phyloP scores from a whole-genome alignment of 1,140 invertebrate genomes.

The Melipona quadrifasciata region DNA sequence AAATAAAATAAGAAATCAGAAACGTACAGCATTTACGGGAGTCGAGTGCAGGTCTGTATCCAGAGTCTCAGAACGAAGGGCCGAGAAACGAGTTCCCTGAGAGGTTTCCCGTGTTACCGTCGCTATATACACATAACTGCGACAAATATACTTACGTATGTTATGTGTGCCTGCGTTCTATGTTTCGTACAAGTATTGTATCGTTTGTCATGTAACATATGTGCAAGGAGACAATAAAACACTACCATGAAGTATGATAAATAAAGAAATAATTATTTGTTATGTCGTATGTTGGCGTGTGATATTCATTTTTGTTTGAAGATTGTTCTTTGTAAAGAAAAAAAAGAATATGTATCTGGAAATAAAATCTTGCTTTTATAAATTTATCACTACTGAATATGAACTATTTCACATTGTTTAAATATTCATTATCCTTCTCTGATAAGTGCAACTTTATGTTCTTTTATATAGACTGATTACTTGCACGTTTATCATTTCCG shows the following conservation, averaged over 20 bases:
- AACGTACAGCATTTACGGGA: background rate
- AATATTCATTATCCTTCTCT: too few relatives aligned
- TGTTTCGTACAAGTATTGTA: constrained; percentile 14
- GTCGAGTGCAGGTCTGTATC: constrained; percentile 23
- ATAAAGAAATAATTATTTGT: background rate
- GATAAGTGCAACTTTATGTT: too few relatives aligned
- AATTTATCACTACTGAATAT: too few relatives aligned
- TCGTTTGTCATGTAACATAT: background rate
- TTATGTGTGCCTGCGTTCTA: constrained; percentile 19
- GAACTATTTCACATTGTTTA: too few relatives aligned
- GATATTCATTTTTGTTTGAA: too few relatives aligned
- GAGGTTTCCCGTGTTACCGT: constrained; percentile 64
- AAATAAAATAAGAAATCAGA: background rate
- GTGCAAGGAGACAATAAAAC: background rate
- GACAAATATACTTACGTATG: background rate
- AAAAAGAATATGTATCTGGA: too few relatives aligned
- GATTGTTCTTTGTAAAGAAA: too few relatives aligned
- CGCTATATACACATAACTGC: constrained; percentile 30
- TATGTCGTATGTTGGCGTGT: background rate
- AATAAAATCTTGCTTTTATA: too few relatives aligned
- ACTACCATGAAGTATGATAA: background rate
- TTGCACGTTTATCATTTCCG: too few relatives aligned
- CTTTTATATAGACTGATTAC: too few relatives aligned
- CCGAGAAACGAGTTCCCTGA: constrained; percentile 54
- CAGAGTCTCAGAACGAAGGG: constrained; percentile 10